phyloP scores from a whole-genome alignment of 2,113 vertebrate genomes.

The Hypomesus transpacificus region DNA sequence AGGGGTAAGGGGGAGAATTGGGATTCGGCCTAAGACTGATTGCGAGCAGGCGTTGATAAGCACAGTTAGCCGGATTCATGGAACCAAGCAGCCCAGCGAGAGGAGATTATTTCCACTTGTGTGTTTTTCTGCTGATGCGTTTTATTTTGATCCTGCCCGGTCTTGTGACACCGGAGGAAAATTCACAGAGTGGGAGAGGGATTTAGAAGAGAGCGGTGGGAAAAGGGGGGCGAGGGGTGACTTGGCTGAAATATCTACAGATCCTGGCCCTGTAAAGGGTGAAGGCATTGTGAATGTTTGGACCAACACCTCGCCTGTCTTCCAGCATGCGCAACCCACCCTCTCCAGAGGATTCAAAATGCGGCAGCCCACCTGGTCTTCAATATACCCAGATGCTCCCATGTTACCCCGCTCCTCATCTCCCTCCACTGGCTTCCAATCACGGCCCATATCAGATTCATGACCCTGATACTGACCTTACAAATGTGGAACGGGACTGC shows the following conservation, averaged over 20 bases:
- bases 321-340: no score
- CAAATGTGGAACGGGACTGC: no score
- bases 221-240: constrained; percentile 1
- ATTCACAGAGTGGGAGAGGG: constrained; percentile 24
- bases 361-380: no score
- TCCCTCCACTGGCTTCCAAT: no score
- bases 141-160: constrained; percentile 59
- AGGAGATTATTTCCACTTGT: constrained; percentile 61
- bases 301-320: no score
- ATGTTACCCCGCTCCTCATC: no score
- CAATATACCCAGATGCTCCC: no score
- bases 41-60: constrained; percentile 53
- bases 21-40: no score
- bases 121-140: constrained; percentile 68
- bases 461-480: no score
- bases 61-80: constrained; percentile 64
- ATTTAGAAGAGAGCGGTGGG: not conserved
- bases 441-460: no score
- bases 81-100: constrained; percentile 42
- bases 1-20: no score
- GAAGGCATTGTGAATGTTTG: constrained; percentile 23
- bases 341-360: no score
- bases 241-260: constrained; percentile 50
- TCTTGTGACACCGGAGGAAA: constrained; percentile 41
- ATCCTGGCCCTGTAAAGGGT: constrained; percentile 11